Base-by-base conservation (phyloP, 2,797 vertebrate genomes). In the Phataginus tetradactyla region DNA sequence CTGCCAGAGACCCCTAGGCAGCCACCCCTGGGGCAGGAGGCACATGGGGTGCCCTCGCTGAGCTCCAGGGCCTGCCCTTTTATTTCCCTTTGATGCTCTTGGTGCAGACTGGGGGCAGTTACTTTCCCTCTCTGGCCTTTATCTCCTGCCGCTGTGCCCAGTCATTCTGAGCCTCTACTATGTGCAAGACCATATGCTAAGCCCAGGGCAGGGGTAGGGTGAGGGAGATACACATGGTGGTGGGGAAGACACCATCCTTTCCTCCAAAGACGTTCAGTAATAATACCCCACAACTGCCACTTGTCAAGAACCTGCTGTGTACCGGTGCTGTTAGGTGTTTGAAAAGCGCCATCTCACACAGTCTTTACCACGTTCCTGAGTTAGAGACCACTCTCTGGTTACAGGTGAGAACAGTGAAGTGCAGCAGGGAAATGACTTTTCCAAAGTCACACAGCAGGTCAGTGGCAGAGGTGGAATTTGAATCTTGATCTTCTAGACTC, bases 81-180 rank as follows among this genome's bases (percentile, higher is more conserved):
- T 25, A 4, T 32, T 83, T 66, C 39, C 64, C 20, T 95, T 89
- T 81, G 63, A 96, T 64, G 51, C 51, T 42, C 0, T 10, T 92
- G 72, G 80, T 45, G 91, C 69, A 29, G 5, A 12, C 51, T 18
- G 37, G 83, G 74, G 45, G 55, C 4, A 0, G 51, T 63, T 37
- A 18, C 74, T 91, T 53, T 71, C 63, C 90, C 14, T 90, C 78
- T 91, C 75, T 94, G 95, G 81, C 39, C 64, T 51, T 45, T 34
- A 5, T 57, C 34, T 59, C 63, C 77, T 45, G 64, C 49, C 42
- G 21, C 55, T 10, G 1, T 61, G 63, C n/a, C 37, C 42, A 7
- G 25, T 45, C 39, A 2, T 0, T 29, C 2, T 17, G 88, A 72
- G 72, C 12, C 32, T 49, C 27, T 57, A 23, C 37, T 59, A 20